Evolutionary conservation across 2,888 invertebrate genomes (phyloP).

Genomic region (Brachynemurus nebulosus): DNA sequence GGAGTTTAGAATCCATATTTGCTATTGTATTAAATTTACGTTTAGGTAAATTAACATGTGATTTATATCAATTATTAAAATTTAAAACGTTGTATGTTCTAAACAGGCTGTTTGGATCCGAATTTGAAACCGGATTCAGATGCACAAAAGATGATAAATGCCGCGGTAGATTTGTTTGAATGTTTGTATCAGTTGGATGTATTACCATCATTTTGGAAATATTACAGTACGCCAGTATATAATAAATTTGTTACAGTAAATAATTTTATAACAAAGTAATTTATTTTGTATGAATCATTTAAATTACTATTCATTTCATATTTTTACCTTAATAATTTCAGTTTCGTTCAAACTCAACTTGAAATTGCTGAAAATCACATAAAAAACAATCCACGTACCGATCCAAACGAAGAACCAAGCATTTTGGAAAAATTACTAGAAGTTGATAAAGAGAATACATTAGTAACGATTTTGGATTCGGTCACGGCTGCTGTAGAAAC

Average conservation of each 20-base stretch:
- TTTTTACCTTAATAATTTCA: no score
- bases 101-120: constrained; percentile 29
- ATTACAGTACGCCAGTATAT: constrained; percentile 25
- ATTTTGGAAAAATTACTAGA: constrained; percentile 49
- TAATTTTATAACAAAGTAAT: constrained; percentile 31
- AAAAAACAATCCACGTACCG: constrained; percentile 21
- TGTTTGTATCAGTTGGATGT: constrained; percentile 26
- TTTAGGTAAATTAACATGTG: constrained; percentile 23
- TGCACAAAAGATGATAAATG: constrained; percentile 31
- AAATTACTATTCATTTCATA: no score
- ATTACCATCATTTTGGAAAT: constrained; percentile 26
- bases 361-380: constrained; percentile 22
- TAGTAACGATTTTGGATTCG: constrained; percentile 56
- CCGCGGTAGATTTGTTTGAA: constrained; percentile 22
- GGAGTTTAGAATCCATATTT: constrained; percentile 44
- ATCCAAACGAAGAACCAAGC: constrained; percentile 35
- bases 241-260: constrained; percentile 26
- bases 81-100: no score
- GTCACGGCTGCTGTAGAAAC: constrained; percentile 57
- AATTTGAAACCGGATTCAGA: constrained; percentile 26
- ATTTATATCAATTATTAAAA: no score
- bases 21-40: constrained; percentile 29
- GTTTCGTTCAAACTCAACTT: constrained; percentile 24
- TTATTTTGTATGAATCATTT: no score
- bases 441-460: constrained; percentile 44